Evolutionary conservation across 2,797 vertebrate genomes (phyloP).

Genomic region (Manis crassicaudata): DNA sequence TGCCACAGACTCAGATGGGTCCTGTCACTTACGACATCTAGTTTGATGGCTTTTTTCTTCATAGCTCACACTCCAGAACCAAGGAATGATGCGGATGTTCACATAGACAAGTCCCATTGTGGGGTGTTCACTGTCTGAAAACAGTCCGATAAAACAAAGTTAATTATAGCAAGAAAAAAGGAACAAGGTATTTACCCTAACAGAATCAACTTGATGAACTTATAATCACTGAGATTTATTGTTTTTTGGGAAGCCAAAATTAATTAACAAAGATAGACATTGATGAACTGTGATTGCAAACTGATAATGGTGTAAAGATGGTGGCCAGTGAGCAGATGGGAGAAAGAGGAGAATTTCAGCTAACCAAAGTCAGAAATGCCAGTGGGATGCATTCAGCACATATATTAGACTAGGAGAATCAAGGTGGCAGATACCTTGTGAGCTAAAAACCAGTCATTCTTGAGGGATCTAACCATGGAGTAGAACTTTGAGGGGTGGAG

Average conservation of each 20-base stretch:
- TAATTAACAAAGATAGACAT: conserved; percentile 47
- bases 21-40: not conserved
- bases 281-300: not conserved
- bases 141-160: conserved; percentile 47
- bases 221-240: conserved; percentile 53
- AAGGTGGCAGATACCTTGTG: not conserved
- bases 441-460: not conserved
- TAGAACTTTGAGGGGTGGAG: not conserved
- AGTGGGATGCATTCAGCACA: not conserved
- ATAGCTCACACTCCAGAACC: not conserved
- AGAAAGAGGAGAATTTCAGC: not conserved
- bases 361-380: not conserved
- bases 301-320: not conserved
- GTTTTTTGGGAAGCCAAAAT: conserved; percentile 19
- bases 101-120: not conserved
- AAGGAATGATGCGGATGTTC: not conserved
- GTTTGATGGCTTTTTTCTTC: not conserved
- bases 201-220: conserved; percentile 34
- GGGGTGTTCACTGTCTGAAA: not conserved
- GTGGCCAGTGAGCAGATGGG: not conserved
- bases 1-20: not conserved
- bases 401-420: not conserved
- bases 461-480: accelerated
- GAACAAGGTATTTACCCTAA: not conserved
- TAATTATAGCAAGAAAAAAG: conserved; percentile 61